These are phyloP conservation scores for Hipposideros larvatus DNA, from an alignment of 2,797 vertebrate genomes.

Conservation along the genomic window DNA sequence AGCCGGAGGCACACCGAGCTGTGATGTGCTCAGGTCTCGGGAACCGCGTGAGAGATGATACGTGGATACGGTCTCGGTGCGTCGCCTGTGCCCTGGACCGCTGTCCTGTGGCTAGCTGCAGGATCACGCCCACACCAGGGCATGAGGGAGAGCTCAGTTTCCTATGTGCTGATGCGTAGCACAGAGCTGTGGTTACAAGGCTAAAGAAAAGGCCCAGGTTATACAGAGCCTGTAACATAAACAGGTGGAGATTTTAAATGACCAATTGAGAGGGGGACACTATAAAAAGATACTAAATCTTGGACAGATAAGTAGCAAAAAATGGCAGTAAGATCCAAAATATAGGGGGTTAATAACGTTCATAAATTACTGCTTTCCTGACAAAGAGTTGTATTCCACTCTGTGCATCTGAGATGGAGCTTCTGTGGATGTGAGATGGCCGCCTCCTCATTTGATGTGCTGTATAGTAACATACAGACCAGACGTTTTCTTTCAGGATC, in stretches of 20 bases:
- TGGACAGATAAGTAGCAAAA: not conserved
- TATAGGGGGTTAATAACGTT: not conserved
- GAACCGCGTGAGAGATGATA: not conserved
- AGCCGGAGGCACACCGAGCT: not conserved
- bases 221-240: not conserved
- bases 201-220: not conserved
- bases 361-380: not conserved
- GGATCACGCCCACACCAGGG: not conserved
- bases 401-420: accelerated
- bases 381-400: not conserved
- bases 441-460: not conserved
- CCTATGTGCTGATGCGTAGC: not conserved
- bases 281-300: not conserved
- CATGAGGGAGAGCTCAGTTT: not conserved
- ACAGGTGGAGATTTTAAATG: not conserved
- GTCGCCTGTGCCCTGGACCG: not conserved
- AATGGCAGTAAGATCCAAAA: not conserved
- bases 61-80: not conserved
- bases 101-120: no score
- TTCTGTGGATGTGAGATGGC: not conserved
- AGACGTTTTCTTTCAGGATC: not conserved
- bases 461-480: not conserved
- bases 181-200: not conserved
- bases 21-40: not conserved
- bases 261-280: not conserved